These are phyloP conservation scores for Macrochelys suwanniensis DNA, from an alignment of 2,797 vertebrate species.

Conservation along the genomic window DNA sequence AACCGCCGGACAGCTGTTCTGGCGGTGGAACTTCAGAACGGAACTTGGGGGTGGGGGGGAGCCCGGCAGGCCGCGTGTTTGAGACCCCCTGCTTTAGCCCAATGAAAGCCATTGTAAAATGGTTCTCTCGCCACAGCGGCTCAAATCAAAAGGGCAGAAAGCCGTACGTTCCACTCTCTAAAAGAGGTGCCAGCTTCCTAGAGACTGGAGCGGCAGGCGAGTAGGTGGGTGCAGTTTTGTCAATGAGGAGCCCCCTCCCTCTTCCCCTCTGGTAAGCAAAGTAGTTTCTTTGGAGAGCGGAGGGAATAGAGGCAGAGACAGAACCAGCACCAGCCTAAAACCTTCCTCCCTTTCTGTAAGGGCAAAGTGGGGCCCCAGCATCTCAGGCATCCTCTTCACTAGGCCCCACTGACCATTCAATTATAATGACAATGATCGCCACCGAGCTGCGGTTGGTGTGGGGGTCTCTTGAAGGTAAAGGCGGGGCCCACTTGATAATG, in stretches of 20 bases:
- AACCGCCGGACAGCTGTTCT: too few species aligned
- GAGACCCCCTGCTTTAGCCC: not conserved
- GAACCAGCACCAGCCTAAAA: not conserved
- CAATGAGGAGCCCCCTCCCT: not conserved
- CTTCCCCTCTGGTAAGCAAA: not conserved
- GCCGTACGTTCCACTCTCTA: not conserved
- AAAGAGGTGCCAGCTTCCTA: not conserved
- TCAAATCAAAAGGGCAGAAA: not conserved
- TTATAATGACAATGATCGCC: not conserved
- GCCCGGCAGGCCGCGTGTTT: too few species aligned
- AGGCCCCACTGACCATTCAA: not conserved
- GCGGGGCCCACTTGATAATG: not conserved
- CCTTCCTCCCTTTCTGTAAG: not conserved
- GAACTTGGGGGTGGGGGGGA: too few species aligned
- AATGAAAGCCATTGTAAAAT: not conserved
- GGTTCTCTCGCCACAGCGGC: not conserved
- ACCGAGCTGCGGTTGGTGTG: not conserved
- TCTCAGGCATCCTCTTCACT: not conserved
- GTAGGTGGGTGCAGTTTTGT: not conserved
- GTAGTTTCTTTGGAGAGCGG: not conserved
- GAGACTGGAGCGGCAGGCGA: not conserved
- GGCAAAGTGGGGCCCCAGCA: not conserved
- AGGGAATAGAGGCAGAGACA: not conserved
- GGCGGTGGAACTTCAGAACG: too few species aligned
- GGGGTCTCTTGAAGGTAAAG: not conserved